Percentiles rank a stretch among this genome's conserved stretches.
phyloP scores from a whole-genome alignment of 1,140 invertebrate species.

The Diorhabda elongata region DNA sequence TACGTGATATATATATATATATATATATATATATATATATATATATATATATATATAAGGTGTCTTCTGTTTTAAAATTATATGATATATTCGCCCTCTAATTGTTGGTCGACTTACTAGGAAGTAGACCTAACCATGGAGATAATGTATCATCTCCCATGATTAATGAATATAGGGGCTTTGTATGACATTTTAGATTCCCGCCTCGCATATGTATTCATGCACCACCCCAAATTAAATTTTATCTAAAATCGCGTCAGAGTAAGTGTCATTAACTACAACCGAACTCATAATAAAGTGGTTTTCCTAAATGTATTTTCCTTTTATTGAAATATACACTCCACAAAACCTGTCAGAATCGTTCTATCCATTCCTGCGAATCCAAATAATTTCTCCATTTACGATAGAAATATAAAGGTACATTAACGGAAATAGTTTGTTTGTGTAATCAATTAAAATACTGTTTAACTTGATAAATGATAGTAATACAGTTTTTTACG shows the following conservation, averaged over 20 bases:
- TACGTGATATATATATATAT: no score
- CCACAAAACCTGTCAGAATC: constrained; percentile 12
- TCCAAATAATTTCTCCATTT: no score
- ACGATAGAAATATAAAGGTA: no score
- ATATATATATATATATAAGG: no score
- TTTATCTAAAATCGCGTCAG: constrained; percentile 8
- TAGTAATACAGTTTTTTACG: no score
- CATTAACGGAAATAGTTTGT: no score
- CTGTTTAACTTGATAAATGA: no score
- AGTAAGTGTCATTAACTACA: constrained; percentile 18
- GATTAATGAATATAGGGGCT: constrained; percentile 32
- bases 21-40: no score
- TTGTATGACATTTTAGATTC: constrained; percentile 33
- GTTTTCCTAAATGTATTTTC: constrained; percentile 17
- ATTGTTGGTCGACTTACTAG: not conserved
- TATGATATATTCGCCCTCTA: no score
- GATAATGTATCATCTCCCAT: constrained; percentile 34
- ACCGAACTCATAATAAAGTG: constrained; percentile 20
- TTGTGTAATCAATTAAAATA: no score
- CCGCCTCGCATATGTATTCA: constrained; percentile 26
- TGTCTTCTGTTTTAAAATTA: no score
- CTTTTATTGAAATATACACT: constrained; percentile 20
- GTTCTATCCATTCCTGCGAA: not conserved
- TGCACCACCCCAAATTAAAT: constrained; percentile 20
- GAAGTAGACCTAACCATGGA: constrained; percentile 5